Conservation (phyloP, 2,113 vertebrate species). For the Anser cygnoides region DNA sequence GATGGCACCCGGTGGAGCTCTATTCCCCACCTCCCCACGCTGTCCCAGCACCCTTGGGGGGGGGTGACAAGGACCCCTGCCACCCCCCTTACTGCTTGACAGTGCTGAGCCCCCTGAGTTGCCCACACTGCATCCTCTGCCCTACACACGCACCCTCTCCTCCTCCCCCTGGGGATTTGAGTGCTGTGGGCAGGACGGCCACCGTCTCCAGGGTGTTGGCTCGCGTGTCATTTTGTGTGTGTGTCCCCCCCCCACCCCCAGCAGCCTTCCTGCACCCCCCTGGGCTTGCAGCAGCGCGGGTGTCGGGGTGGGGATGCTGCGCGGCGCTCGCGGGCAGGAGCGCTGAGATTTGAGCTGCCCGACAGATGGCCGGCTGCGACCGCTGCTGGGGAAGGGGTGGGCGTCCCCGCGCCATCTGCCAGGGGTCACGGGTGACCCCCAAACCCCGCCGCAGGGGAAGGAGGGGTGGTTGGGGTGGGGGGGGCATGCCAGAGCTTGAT, state of each 20-base stretch:
- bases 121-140: background rate
- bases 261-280: background rate
- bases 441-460: background rate
- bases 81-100: background rate
- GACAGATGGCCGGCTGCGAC: conserved; percentile 58
- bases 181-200: background rate
- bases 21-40: background rate
- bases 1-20: rapidly evolving
- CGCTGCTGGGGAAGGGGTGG: conserved; percentile 26
- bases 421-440: conserved; percentile 61
- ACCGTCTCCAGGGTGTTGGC: background rate
- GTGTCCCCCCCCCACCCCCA: background rate
- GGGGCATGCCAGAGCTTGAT: conserved; percentile 38
- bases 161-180: rapidly evolving
- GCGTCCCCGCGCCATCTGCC: conserved; percentile 58
- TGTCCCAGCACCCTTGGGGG: background rate
- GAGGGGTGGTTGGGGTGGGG: background rate
- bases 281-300: background rate
- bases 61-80: background rate
- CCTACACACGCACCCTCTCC: too few species aligned
- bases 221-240: background rate
- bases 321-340: background rate
- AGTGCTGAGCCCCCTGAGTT: too few species aligned
- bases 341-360: background rate
- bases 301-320: background rate